Evolutionary conservation across 2,113 vertebrate species (phyloP).

Genomic region (Zapornia atra): DNA sequence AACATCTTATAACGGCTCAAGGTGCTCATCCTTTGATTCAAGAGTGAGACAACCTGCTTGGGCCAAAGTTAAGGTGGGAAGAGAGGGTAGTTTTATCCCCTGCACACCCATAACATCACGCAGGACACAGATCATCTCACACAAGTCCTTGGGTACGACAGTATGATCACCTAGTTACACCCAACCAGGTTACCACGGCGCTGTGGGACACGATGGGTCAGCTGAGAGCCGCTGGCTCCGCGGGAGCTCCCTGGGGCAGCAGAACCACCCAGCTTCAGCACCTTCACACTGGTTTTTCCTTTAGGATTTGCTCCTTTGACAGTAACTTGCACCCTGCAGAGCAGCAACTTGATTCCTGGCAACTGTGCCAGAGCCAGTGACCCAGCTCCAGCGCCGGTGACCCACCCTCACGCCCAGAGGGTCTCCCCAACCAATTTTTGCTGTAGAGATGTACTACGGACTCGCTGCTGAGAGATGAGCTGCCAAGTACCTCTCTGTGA

Average conservation of each 20-base stretch:
- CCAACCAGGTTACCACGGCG: background rate
- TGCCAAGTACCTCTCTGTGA: background rate
- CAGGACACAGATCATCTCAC: background rate
- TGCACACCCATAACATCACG: no score
- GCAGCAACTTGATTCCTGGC: background rate
- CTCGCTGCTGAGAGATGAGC: background rate
- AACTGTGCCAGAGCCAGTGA: no score
- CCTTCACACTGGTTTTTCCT: background rate
- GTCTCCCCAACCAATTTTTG: background rate
- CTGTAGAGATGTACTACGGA: background rate
- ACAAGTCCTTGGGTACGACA: background rate
- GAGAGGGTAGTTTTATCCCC: background rate
- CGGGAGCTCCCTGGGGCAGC: background rate
- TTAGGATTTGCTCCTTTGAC: background rate
- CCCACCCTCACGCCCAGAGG: background rate
- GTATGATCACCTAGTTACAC: accelerated
- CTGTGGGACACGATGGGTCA: accelerated
- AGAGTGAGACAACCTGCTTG: background rate
- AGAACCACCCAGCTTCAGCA: background rate
- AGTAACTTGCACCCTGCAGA: background rate
- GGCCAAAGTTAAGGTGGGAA: background rate
- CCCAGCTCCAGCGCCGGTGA: background rate
- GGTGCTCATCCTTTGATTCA: background rate
- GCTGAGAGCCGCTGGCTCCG: background rate
- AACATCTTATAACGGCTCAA: background rate